Evolutionary conservation across 2,888 invertebrate species (phyloP).

Genomic region (Deilephila elpenor): DNA sequence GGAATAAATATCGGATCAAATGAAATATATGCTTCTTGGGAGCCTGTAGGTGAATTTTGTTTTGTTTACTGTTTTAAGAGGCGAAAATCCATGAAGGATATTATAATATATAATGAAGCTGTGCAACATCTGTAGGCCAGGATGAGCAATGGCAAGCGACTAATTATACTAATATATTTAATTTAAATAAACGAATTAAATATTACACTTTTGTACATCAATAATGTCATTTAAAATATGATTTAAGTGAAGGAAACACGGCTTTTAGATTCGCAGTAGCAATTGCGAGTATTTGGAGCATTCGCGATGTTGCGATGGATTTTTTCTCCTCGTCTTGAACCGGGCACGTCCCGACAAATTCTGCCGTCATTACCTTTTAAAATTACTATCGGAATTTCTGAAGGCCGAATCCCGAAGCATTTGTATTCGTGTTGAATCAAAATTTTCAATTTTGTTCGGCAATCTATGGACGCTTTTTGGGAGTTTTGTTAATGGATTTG

Average conservation of each 20-base stretch:
- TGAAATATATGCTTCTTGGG: background rate
- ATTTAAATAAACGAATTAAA: too few species aligned
- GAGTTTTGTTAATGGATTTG: background rate
- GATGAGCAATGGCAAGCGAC: too few species aligned
- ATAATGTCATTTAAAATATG: background rate
- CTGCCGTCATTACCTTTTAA: slow-evolving; percentile 45
- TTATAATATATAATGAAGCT: too few species aligned
- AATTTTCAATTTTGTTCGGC: slow-evolving; percentile 2
- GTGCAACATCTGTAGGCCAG: too few species aligned
- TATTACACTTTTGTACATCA: too few species aligned
- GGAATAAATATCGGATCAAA: slow-evolving; percentile 10
- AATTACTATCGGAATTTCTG: slow-evolving; percentile 48
- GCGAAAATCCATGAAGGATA: too few species aligned
- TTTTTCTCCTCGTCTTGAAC: background rate
- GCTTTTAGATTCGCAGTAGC: background rate
- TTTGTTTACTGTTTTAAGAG: background rate
- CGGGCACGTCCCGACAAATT: slow-evolving; percentile 6
- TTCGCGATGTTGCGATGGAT: background rate
- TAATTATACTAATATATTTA: too few species aligned
- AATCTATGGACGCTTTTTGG: slow-evolving; percentile 13
- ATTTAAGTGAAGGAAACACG: background rate
- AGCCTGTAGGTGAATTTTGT: background rate
- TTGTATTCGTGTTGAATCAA: slow-evolving; percentile 3
- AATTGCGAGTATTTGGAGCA: slow-evolving; percentile 2
- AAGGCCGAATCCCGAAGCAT: slow-evolving; percentile 38